phyloP scores from a whole-genome alignment of 2,888 invertebrate species.

The Tortricodes alternella region DNA sequence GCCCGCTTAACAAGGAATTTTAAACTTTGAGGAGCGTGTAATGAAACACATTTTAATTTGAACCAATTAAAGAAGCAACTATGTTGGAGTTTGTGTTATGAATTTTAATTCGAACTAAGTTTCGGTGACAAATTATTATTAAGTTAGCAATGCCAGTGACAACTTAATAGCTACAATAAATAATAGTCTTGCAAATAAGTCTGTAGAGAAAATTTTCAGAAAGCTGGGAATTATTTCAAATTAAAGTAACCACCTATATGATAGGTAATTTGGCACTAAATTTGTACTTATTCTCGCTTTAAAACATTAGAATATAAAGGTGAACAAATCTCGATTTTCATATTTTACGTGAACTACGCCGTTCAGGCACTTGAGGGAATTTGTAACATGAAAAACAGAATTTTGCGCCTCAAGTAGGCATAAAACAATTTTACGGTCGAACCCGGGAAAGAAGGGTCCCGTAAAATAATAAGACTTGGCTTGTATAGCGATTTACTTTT shows the following conservation, averaged over 20 bases:
- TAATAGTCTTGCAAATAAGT: no score
- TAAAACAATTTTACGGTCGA: slow-evolving; percentile 18
- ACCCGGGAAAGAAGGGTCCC: slow-evolving; percentile 6
- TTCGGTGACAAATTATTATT: no score
- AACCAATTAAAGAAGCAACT: neutral
- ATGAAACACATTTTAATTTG: slow-evolving; percentile 14
- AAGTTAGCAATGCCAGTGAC: no score
- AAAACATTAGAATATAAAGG: neutral
- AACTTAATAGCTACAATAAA: no score
- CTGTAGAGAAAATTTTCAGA: no score
- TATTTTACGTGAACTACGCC: slow-evolving; percentile 1
- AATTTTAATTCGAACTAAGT: no score
- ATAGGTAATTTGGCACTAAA: neutral
- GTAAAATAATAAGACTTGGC: slow-evolving; percentile 2
- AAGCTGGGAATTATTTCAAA: no score
- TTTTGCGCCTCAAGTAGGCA: slow-evolving; percentile 19
- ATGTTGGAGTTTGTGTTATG: neutral
- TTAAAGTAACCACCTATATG: no score
- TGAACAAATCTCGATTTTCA: neutral
- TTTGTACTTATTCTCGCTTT: neutral
- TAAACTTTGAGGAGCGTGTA: slow-evolving; percentile 16
- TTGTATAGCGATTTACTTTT: slow-evolving; percentile 3
- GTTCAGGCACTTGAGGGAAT: slow-evolving; percentile 7
- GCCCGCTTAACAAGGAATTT: slow-evolving; percentile 19
- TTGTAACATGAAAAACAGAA: slow-evolving; percentile 20